Base-by-base conservation (phyloP, 2,797 vertebrate genomes). In the Enteromius trimaculatus region DNA sequence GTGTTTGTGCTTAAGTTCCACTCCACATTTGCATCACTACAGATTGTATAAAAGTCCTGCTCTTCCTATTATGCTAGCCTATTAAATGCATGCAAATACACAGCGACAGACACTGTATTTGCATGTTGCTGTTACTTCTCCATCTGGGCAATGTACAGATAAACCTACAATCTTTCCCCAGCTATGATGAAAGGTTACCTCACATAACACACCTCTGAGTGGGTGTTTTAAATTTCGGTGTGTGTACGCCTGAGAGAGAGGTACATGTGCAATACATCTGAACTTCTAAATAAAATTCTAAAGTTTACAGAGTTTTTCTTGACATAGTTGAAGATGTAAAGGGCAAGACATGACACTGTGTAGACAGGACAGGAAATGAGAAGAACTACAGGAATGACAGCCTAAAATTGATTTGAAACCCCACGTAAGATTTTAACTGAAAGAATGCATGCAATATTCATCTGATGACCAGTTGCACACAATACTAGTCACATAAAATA, bases 51-150 rank as follows among this genome's bases (percentile, higher is more conserved):
- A 62, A 17, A 51, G 31, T 34, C 21, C 21, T 62, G 19, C 4
- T 62, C 17, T 65, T 85, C 70, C 69, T 42, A 37, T 13, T 70
- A 19, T 14, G 14, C 37, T 77, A 29, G 49, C 55, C n/a, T 81
- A n/a, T 58, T 80, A 74, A 76, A 47, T 42, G 23, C 47, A 86
- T 78, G 66, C 74, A 84, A 84, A 86, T 70, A 13, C 13, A 29
- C 5, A 16, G n/a, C 8, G 42, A 9, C 72, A 74, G 31, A 80
- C 72, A 23, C 26, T 16, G 23, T 23, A 84, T 86, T 86, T 86
- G 79, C 82, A 81, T 81, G 29, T 42, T 47, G 66, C 49, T 42
- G 64, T 49, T 76, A 75, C 16, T 74, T 72, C 29, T 58, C 62
- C 70, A 47, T 76, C 71, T 58, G 49, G 23, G 14, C 34, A 74